These are phyloP conservation scores for Manis javanica DNA, from an alignment of 2,797 vertebrate genomes.

Conservation along the genomic window DNA sequence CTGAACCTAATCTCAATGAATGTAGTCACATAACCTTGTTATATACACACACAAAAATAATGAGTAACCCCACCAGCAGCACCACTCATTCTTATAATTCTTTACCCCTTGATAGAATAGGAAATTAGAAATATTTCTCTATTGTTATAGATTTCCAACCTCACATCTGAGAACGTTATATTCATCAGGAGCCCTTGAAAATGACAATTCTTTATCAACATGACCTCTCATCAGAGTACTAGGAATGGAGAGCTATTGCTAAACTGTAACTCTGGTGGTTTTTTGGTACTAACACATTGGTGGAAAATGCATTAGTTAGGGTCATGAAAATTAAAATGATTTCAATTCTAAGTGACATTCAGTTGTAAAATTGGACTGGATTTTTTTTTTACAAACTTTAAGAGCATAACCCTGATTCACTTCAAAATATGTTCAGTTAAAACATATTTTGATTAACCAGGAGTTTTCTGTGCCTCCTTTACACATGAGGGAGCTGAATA, in stretches of 20 bases:
- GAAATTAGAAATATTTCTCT: background rate
- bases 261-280: background rate
- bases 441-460: background rate
- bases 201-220: background rate
- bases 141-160: background rate
- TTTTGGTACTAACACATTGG: background rate
- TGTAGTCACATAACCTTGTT: background rate
- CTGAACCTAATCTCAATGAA: background rate
- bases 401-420: background rate
- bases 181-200: background rate
- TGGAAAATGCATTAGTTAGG: background rate
- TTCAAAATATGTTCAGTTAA: background rate
- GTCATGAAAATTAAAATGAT: slow-evolving; percentile 18
- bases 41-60: background rate
- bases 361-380: background rate
- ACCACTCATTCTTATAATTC: background rate
- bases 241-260: background rate
- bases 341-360: background rate
- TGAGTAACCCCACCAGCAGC: background rate
- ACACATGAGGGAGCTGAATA: background rate
- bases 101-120: background rate
- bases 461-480: background rate
- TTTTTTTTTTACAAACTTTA: background rate
- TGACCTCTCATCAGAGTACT: background rate
- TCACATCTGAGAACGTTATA: background rate